phyloP scores from a whole-genome alignment of 2,113 vertebrate genomes.

The Tylochromis polylepis region DNA sequence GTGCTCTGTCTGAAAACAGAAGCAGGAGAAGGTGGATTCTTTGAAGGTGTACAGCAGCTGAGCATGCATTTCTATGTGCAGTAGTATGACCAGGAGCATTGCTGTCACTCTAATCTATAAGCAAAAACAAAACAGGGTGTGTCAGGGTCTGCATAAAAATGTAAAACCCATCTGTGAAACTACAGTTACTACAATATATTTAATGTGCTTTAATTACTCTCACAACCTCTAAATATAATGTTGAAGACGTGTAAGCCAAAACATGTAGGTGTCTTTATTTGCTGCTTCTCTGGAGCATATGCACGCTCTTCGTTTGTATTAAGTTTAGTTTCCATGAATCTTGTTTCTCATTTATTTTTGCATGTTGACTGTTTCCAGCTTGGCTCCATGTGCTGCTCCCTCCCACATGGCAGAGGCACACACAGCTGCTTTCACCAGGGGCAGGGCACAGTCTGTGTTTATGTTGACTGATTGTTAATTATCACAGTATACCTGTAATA shows the following conservation, averaged over 20 bases:
- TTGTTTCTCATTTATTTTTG: background rate
- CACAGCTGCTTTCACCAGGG: background rate
- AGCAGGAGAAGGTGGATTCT: background rate
- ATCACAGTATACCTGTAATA: background rate
- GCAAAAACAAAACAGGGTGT: background rate
- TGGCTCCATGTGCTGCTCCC: background rate
- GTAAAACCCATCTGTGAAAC: background rate
- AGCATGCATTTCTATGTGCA: background rate
- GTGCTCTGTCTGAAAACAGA: background rate
- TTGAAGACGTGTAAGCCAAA: background rate
- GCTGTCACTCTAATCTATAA: background rate
- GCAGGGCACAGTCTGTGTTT: background rate
- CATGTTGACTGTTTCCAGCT: background rate
- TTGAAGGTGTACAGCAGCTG: background rate
- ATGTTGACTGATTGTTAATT: accelerated
- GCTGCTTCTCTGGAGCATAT: constrained; percentile 1
- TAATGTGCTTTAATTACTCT: background rate
- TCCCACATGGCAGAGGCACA: background rate
- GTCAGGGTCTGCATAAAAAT: background rate
- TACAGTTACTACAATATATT: background rate
- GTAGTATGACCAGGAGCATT: background rate
- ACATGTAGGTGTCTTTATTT: constrained; percentile 11
- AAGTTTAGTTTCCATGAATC: background rate
- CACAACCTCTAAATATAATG: background rate
- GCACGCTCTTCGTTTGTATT: background rate